Evolutionary conservation across 2,888 invertebrate genomes (phyloP).

Genomic region (Cactoblastis cactorum): DNA sequence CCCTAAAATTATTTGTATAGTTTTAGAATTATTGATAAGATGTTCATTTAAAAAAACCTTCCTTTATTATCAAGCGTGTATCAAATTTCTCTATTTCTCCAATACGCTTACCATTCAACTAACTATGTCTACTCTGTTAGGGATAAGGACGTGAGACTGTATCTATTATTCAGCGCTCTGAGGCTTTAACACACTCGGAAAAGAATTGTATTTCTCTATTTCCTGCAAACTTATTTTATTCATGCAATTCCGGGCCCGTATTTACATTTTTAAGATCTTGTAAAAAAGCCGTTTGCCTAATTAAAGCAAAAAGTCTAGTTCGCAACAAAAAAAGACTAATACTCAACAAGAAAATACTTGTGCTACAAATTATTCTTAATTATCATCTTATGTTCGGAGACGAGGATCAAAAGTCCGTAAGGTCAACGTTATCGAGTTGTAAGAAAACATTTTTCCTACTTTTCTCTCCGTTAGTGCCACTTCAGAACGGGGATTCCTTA

Average conservation of each 20-base stretch:
- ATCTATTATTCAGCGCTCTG: no score
- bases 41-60: no score
- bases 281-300: constrained; percentile 1
- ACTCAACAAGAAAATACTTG: constrained; percentile 11
- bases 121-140: no score
- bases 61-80: background rate
- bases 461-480: constrained; percentile 37
- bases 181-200: no score
- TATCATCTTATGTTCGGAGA: constrained; percentile 21
- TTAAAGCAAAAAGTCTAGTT: background rate
- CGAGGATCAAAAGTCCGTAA: constrained; percentile 16
- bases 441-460: constrained; percentile 40
- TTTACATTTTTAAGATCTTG: constrained; percentile 7
- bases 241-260: background rate
- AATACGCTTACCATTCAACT: no score
- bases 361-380: constrained; percentile 26
- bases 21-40: no score
- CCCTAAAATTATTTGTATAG: no score
- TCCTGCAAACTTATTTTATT: background rate
- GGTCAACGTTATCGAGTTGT: constrained; percentile 22
- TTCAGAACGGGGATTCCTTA: constrained; percentile 40
- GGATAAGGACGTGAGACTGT: no score
- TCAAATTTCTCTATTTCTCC: background rate
- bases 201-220: no score
- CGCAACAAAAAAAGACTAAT: background rate